These are phyloP conservation scores for Tautogolabrus adspersus DNA, from an alignment of 2,113 vertebrate genomes.

Conservation along the genomic window DNA sequence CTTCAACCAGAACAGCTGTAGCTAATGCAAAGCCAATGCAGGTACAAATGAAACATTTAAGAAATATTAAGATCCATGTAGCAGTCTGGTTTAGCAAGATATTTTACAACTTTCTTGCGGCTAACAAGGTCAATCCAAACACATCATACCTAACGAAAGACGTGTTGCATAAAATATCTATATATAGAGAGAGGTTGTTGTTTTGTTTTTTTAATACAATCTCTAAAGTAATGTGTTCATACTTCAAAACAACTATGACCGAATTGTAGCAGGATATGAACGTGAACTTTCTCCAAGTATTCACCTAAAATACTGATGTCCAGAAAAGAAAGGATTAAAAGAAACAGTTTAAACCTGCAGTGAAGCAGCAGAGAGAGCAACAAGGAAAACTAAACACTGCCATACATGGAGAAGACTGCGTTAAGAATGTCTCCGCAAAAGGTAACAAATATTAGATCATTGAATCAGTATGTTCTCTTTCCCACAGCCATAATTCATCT, in stretches of 20 bases:
- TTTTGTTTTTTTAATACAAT: too few species aligned
- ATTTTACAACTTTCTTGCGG: neutral
- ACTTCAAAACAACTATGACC: too few species aligned
- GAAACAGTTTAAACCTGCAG: conserved; percentile 7
- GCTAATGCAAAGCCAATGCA: too few species aligned
- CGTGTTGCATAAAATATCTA: too few species aligned
- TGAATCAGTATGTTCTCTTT: neutral
- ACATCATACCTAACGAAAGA: too few species aligned
- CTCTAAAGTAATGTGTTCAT: too few species aligned
- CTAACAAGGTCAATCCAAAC: too few species aligned
- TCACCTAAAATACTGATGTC: neutral
- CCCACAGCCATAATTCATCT: neutral
- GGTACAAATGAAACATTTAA: too few species aligned
- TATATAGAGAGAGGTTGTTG: too few species aligned
- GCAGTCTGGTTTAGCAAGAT: too few species aligned
- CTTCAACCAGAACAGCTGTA: too few species aligned
- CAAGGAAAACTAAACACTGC: conserved; percentile 64
- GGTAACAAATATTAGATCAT: neutral
- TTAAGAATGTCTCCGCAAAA: neutral
- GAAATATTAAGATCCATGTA: too few species aligned
- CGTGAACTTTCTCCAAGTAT: neutral
- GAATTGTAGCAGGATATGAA: neutral
- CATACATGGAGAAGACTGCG: conserved; percentile 74
- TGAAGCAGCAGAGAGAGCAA: conserved; percentile 21
- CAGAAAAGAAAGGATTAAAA: conserved; percentile 3